These are phyloP conservation scores for Salminus brasiliensis DNA, from an alignment of 2,113 vertebrate genomes.

Conservation along the genomic window DNA sequence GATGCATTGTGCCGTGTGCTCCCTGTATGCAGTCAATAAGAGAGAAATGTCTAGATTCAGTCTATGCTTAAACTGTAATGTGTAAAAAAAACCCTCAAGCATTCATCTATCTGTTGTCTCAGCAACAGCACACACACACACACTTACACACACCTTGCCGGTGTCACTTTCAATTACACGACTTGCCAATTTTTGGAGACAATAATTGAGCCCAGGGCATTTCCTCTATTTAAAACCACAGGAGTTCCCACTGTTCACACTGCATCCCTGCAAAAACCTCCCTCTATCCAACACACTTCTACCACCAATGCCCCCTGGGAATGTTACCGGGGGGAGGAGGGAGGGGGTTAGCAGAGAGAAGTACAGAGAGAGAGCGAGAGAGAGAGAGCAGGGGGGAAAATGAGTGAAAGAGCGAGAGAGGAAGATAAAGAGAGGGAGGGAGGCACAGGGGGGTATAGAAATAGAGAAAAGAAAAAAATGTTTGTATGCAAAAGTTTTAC, in stretches of 20 bases:
- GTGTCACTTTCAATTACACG: slow-evolving; percentile 29
- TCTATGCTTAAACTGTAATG: neutral
- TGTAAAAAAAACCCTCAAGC: slow-evolving; percentile 13
- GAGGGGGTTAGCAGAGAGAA: neutral
- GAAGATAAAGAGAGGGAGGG: neutral
- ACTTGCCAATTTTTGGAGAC: slow-evolving; percentile 30
- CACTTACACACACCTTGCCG: slow-evolving; percentile 17
- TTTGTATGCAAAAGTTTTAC: no score
- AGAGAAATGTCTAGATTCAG: neutral
- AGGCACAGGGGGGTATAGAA: neutral
- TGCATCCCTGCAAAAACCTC: slow-evolving; percentile 1
- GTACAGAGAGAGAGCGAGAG: neutral
- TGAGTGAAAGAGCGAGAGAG: no score
- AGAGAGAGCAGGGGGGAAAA: neutral
- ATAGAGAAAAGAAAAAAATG: no score
- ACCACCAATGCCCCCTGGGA: neutral
- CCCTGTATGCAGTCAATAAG: neutral
- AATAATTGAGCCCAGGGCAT: slow-evolving; percentile 34
- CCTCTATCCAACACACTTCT: neutral
- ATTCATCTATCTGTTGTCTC: slow-evolving; percentile 24
- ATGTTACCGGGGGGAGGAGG: neutral
- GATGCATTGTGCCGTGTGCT: neutral
- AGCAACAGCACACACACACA: neutral
- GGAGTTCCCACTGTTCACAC: slow-evolving; percentile 24
- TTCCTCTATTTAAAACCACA: slow-evolving; percentile 46